These are phyloP conservation scores for Quadroppia sp. DNA, from an alignment of 2,888 invertebrate species.

Conservation along the genomic window DNA sequence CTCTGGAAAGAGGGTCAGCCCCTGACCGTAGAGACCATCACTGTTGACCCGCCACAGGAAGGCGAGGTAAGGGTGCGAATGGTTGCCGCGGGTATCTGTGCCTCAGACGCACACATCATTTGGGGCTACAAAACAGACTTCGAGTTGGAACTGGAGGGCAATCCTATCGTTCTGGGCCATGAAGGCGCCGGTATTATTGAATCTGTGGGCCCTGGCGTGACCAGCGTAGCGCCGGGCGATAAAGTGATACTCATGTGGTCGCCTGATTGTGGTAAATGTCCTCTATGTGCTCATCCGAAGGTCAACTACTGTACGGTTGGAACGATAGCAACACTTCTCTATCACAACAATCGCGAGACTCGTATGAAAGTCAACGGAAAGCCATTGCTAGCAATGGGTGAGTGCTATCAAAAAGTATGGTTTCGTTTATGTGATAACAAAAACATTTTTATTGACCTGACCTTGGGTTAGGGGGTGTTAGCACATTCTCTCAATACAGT, in stretches of 20 bases:
- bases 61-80: slow-evolving; percentile 32
- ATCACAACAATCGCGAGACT: not conserved
- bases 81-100: slow-evolving; percentile 37
- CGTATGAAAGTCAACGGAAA: not conserved
- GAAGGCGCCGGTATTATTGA: slow-evolving; percentile 38
- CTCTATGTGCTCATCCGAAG: slow-evolving; percentile 57
- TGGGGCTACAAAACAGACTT: slow-evolving; percentile 24
- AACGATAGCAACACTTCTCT: slow-evolving; percentile 44
- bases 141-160: not conserved
- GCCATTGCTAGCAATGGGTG: slow-evolving; percentile 16
- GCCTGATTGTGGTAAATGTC: slow-evolving; percentile 58
- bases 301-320: slow-evolving; percentile 58
- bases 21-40: slow-evolving; percentile 7
- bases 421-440: not conserved
- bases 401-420: not conserved
- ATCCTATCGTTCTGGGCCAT: no score
- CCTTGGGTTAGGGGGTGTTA: not conserved
- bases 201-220: slow-evolving; percentile 30
- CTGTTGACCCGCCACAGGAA: slow-evolving; percentile 7
- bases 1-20: slow-evolving; percentile 18
- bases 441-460: not conserved
- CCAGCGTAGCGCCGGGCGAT: slow-evolving; percentile 51
- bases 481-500: slow-evolving; percentile 27
- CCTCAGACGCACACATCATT: slow-evolving; percentile 31
- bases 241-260: slow-evolving; percentile 58